Evolutionary conservation across 2,888 invertebrate species (phyloP).

Genomic region (Nephrotoma guestfalica): DNA sequence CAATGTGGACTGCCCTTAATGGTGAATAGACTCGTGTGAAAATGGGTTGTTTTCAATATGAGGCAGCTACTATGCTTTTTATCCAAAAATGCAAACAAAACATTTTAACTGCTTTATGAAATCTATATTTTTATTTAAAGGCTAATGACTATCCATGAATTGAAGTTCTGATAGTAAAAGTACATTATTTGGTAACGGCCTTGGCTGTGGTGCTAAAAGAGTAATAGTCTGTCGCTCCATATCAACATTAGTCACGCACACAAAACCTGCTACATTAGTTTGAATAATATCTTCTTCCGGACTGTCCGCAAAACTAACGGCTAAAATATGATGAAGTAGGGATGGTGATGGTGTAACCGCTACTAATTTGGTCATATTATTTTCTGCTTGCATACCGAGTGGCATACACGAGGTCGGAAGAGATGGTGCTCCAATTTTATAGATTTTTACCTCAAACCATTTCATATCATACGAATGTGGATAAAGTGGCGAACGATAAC

Average conservation of each 20-base stretch:
- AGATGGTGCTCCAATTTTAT: constrained; percentile 86
- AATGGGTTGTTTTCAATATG: too few species aligned
- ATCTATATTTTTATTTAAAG: neutral
- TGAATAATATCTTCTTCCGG: constrained; percentile 74
- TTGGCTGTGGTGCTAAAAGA: constrained; percentile 83
- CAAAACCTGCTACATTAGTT: constrained; percentile 79
- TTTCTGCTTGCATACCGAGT: constrained; percentile 78
- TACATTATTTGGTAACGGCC: constrained; percentile 78
- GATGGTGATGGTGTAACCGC: constrained; percentile 58
- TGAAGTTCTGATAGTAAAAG: constrained; percentile 81
- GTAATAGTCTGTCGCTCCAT: constrained; percentile 75
- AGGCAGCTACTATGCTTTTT: too few species aligned
- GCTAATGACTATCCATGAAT: constrained; percentile 81
- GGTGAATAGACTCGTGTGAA: too few species aligned
- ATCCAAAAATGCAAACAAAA: neutral
- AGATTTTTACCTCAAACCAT: constrained; percentile 77
- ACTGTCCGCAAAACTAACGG: constrained; percentile 73
- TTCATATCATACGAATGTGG: constrained; percentile 92
- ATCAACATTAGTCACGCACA: constrained; percentile 89
- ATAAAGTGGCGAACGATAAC: constrained; percentile 62
- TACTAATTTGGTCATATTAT: constrained; percentile 81
- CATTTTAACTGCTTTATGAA: neutral
- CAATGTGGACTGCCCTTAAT: too few species aligned
- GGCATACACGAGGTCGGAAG: constrained; percentile 94
- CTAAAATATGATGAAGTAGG: constrained; percentile 75